phyloP scores from a whole-genome alignment of 2,113 vertebrate genomes.

The Pao palembangensis region DNA sequence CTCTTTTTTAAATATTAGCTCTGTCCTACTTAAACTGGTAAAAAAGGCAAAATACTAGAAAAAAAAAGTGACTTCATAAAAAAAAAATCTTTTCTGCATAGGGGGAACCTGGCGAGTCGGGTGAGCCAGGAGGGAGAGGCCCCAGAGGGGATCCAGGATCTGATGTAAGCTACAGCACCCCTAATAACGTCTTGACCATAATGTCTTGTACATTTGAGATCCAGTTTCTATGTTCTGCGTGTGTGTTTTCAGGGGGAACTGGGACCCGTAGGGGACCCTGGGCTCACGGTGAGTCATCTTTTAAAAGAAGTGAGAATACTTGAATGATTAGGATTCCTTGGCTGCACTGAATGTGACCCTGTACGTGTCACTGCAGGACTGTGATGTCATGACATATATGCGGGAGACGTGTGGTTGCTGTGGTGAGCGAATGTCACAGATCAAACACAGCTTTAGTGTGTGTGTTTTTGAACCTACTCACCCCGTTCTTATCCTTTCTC shows the following conservation, averaged over 20 bases:
- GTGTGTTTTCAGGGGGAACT: conserved; percentile 75
- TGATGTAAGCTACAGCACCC: conserved; percentile 71
- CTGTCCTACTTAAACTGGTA: neutral
- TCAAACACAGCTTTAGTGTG: neutral
- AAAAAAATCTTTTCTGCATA: conserved; percentile 36
- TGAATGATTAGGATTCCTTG: neutral
- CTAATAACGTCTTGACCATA: conserved; percentile 20
- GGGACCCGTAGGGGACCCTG: conserved; percentile 86
- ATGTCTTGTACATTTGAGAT: conserved; percentile 23
- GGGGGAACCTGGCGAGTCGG: conserved; percentile 66
- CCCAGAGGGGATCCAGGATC: conserved; percentile 73
- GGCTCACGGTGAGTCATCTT: conserved; percentile 83
- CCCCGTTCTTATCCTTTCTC: conserved; percentile 11
- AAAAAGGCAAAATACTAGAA: neutral
- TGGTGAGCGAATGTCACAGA: conserved; percentile 75
- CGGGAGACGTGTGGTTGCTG: conserved; percentile 96
- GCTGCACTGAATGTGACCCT: conserved; percentile 6
- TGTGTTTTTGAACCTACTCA: neutral
- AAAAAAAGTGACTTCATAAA: conserved; percentile 1
- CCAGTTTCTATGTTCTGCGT: conserved; percentile 6
- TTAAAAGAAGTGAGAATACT: neutral
- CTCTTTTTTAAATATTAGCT: too few species aligned
- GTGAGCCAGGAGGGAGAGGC: conserved; percentile 80
- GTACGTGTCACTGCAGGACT: conserved; percentile 79
- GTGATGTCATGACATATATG: conserved; percentile 93